Conservation (phyloP, 2,888 invertebrate species). For the Phalangium opilio region DNA sequence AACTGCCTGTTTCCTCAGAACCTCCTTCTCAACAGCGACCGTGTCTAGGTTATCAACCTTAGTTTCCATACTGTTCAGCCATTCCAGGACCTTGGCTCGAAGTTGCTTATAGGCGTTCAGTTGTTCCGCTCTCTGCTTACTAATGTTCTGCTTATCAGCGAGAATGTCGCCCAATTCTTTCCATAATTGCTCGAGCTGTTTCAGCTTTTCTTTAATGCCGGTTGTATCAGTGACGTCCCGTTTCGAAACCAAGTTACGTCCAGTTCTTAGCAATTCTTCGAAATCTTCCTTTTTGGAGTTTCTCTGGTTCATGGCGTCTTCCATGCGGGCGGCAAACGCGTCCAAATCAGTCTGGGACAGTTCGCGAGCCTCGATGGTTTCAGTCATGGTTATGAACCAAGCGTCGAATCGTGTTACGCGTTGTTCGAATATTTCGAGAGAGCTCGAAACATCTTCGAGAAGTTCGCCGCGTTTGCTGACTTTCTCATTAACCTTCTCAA, state of each 20-base stretch:
- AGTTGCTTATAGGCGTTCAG: slow-evolving; percentile 69
- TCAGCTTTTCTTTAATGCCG: slow-evolving; percentile 59
- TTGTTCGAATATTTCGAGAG: slow-evolving; percentile 49
- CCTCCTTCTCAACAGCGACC: slow-evolving; percentile 74
- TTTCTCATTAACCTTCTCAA: slow-evolving; percentile 68
- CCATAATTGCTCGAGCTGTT: slow-evolving; percentile 70
- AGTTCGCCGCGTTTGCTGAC: slow-evolving; percentile 61
- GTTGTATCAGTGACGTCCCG: slow-evolving; percentile 79
- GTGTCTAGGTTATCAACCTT: slow-evolving; percentile 59
- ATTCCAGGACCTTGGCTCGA: slow-evolving; percentile 63
- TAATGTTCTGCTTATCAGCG: slow-evolving; percentile 68
- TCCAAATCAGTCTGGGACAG: slow-evolving; percentile 42
- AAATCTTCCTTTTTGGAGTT: slow-evolving; percentile 42
- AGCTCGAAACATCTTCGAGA: slow-evolving; percentile 51
- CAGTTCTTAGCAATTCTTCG: slow-evolving; percentile 62
- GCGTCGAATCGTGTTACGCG: slow-evolving; percentile 32
- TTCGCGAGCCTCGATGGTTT: slow-evolving; percentile 57
- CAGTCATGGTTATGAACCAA: slow-evolving; percentile 38
- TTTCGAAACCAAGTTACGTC: slow-evolving; percentile 61
- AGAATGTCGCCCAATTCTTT: slow-evolving; percentile 63
- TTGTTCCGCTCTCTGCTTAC: slow-evolving; percentile 69
- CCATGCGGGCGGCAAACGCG: slow-evolving; percentile 43
- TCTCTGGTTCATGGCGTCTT: slow-evolving; percentile 33
- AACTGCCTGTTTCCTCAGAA: slow-evolving; percentile 57
- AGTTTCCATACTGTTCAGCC: slow-evolving; percentile 66